These are phyloP conservation scores for Cyrtodaria siliqua DNA, from an alignment of 2,888 invertebrate genomes.

Conservation along the genomic window DNA sequence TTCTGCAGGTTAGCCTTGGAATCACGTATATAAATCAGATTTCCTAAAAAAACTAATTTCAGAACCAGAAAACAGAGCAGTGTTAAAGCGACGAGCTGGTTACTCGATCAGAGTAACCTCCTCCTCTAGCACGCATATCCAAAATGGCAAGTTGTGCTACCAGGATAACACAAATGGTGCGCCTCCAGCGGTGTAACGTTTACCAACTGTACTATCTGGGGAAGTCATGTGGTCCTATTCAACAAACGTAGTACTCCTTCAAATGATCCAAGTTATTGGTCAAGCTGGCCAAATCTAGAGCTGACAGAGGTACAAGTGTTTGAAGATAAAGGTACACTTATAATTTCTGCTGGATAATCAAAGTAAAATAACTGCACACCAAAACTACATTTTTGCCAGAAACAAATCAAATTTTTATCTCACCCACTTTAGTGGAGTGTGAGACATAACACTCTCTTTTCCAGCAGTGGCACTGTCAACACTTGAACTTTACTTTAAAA, in stretches of 20 bases:
- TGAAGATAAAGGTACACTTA: conserved; percentile 36
- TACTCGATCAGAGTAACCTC: conserved; percentile 25
- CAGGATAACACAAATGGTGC: conserved; percentile 4
- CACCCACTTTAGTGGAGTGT: too few relatives aligned
- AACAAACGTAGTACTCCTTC: conserved; percentile 15
- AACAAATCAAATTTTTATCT: too few relatives aligned
- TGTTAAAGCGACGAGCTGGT: conserved; percentile 34
- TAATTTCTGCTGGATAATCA: not conserved
- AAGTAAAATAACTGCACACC: too few relatives aligned
- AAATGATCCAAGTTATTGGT: conserved; percentile 3
- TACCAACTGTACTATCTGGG: conserved; percentile 23
- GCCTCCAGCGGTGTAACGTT: conserved; percentile 10
- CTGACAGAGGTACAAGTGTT: conserved; percentile 40
- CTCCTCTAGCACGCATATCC: not conserved
- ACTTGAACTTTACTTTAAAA: too few relatives aligned
- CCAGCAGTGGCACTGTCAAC: too few relatives aligned
- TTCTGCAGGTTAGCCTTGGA: too few relatives aligned
- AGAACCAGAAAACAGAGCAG: not conserved
- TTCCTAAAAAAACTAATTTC: too few relatives aligned
- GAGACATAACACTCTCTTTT: too few relatives aligned
- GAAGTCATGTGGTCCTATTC: conserved; percentile 30
- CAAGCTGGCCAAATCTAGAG: conserved; percentile 39
- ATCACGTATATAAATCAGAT: too few relatives aligned
- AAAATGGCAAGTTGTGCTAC: conserved; percentile 1
- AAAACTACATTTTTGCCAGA: too few relatives aligned